phyloP scores from a whole-genome alignment of 1,140 invertebrate genomes.

The Bombus polaris region DNA sequence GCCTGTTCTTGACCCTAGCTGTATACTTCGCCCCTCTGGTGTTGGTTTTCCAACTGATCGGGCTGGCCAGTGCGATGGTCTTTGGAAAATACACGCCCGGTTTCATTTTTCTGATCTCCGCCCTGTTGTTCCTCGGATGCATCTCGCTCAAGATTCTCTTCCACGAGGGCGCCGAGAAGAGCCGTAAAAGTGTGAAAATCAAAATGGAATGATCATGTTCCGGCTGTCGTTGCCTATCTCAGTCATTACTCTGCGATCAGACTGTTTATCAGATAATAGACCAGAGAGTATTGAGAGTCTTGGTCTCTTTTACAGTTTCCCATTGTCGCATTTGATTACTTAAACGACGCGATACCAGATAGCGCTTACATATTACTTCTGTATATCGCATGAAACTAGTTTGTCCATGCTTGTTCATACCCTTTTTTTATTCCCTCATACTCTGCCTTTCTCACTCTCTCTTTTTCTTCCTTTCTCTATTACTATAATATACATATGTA shows the following conservation, averaged over 20 bases:
- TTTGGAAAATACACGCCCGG: conserved; percentile 78
- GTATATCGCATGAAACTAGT: neutral
- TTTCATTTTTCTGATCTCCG: conserved; percentile 76
- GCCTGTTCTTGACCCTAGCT: conserved; percentile 63
- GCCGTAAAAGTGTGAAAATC: conserved; percentile 51
- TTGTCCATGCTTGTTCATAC: neutral
- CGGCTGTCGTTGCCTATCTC: too few species aligned
- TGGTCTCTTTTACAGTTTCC: neutral
- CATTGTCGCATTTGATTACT: neutral
- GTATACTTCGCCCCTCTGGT: conserved; percentile 77
- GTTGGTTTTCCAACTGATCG: conserved; percentile 70
- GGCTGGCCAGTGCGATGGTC: conserved; percentile 69
- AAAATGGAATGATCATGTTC: conserved; percentile 62
- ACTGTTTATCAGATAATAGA: conserved; percentile 25
- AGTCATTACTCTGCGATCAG: neutral
- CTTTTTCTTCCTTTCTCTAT: neutral
- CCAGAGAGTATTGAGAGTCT: conserved; percentile 9
- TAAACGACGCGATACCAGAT: neutral
- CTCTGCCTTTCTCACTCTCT: neutral
- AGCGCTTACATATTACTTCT: conserved; percentile 6
- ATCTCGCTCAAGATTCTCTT: conserved; percentile 76
- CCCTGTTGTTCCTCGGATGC: conserved; percentile 73
- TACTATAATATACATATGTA: neutral
- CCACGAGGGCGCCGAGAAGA: conserved; percentile 59
- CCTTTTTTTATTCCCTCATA: neutral